phyloP scores from a whole-genome alignment of 2,113 vertebrate species.

The Cepphus grylle region DNA sequence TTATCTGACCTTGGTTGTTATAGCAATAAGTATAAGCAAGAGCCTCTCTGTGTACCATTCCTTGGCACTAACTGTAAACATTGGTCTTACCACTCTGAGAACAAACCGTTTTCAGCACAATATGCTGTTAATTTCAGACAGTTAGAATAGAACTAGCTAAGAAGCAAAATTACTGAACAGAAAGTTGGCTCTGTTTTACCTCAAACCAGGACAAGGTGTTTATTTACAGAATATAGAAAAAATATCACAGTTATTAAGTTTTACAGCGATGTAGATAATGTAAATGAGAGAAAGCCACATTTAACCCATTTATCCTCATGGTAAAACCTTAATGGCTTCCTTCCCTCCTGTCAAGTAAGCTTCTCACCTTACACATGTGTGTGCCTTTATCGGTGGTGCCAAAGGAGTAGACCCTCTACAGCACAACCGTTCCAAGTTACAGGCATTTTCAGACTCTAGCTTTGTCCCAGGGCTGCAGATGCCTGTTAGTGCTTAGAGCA shows the following conservation, averaged over 20 bases:
- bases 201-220: background rate
- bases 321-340: background rate
- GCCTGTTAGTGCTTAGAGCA: background rate
- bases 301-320: background rate
- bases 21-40: too few species aligned
- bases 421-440: rapidly evolving
- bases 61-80: too few species aligned
- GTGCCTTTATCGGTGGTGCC: background rate
- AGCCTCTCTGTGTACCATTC: too few species aligned
- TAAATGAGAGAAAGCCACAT: background rate
- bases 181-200: too few species aligned
- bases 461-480: background rate
- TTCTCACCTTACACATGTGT: background rate
- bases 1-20: too few species aligned
- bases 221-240: background rate
- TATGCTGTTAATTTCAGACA: too few species aligned
- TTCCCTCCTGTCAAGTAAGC: background rate
- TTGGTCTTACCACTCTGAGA: too few species aligned
- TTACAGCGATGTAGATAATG: background rate
- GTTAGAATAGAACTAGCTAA: too few species aligned
- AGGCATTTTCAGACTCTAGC: background rate
- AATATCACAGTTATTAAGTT: background rate
- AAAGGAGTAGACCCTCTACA: background rate
- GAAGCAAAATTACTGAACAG: too few species aligned
- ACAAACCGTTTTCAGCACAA: too few species aligned